Conservation (phyloP, 2,113 vertebrate genomes). For the Apeltes quadracus region DNA sequence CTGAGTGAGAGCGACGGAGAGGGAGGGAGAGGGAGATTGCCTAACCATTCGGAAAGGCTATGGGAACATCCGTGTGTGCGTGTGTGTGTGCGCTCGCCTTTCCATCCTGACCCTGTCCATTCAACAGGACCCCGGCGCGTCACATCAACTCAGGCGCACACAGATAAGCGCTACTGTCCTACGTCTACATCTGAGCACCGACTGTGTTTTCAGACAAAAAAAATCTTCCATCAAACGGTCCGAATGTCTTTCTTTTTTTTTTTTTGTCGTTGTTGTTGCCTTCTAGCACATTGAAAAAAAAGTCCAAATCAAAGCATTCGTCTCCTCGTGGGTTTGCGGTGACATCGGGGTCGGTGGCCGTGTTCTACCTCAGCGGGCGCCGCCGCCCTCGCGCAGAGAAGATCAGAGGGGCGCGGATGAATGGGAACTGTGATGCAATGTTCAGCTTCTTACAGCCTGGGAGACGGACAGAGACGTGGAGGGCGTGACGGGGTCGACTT, state of each 20-base stretch:
- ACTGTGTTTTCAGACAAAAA: not conserved
- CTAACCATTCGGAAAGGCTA: conserved; percentile 80
- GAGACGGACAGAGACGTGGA: conserved; percentile 35
- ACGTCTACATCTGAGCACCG: not conserved
- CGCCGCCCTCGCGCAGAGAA: conserved; percentile 48
- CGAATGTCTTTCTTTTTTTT: not conserved
- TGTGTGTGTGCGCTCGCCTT: conserved; percentile 43
- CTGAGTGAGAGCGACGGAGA: conserved; percentile 49
- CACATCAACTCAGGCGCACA: conserved; percentile 50
- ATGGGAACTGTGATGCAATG: conserved; percentile 71
- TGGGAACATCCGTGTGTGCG: conserved; percentile 72
- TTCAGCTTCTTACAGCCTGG: conserved; percentile 55
- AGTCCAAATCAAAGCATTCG: conserved; percentile 13
- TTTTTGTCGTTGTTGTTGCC: not conserved
- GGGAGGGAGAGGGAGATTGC: conserved; percentile 68
- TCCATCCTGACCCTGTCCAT: conserved; percentile 48
- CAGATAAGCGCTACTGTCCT: conserved; percentile 38
- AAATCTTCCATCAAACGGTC: not conserved
- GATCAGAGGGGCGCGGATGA: conserved; percentile 66
- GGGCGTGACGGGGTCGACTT: not conserved
- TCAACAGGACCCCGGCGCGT: conserved; percentile 56
- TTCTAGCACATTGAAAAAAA: not conserved
- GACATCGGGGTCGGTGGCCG: conserved; percentile 27
- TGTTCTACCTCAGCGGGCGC: conserved; percentile 36
- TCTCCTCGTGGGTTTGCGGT: conserved; percentile 7